Evolutionary conservation across 2,797 vertebrate species (phyloP).

Genomic region (Rhinatrema bivittatum): DNA sequence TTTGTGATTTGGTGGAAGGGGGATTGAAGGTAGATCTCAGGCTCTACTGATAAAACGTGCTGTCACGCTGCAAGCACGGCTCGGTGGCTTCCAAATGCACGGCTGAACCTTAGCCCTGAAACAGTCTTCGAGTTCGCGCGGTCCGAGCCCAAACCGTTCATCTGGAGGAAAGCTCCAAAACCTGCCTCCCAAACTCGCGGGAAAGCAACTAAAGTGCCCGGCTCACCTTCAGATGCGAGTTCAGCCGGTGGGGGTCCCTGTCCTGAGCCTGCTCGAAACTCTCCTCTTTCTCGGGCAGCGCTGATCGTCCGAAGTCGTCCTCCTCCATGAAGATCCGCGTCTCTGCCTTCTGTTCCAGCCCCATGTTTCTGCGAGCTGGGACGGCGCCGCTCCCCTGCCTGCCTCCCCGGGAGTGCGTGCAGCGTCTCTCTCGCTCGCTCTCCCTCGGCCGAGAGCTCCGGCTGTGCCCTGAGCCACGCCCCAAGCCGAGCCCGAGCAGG

Average conservation of each 20-base stretch:
- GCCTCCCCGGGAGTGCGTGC: not conserved
- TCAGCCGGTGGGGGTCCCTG: slow-evolving; percentile 69
- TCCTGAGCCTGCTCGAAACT: slow-evolving; percentile 31
- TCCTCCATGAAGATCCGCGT: slow-evolving; percentile 72
- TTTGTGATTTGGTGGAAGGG: too few species aligned
- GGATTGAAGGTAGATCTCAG: too few species aligned
- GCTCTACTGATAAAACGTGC: too few species aligned
- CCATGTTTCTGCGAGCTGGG: slow-evolving; percentile 50
- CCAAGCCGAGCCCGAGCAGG: not conserved
- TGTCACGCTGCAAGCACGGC: too few species aligned
- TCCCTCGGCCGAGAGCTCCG: slow-evolving; percentile 3
- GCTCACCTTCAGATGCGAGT: slow-evolving; percentile 76
- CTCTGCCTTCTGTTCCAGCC: slow-evolving; percentile 76
- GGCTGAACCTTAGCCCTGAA: too few species aligned
- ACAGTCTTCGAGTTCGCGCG: too few species aligned
- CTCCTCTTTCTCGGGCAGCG: slow-evolving; percentile 49
- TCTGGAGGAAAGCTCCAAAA: too few species aligned
- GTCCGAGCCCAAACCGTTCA: too few species aligned
- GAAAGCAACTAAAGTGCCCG: too few species aligned
- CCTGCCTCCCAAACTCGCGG: too few species aligned
- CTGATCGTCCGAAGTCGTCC: slow-evolving; percentile 39
- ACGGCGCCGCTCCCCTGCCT: not conserved
- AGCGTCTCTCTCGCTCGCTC: not conserved
- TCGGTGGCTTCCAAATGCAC: too few species aligned
- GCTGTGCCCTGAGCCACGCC: accelerated